Evolutionary conservation across 2,888 invertebrate genomes (phyloP), one percentile per base, ranked within the genome.

Genomic region (Drosophila nigritarsus): DNA sequence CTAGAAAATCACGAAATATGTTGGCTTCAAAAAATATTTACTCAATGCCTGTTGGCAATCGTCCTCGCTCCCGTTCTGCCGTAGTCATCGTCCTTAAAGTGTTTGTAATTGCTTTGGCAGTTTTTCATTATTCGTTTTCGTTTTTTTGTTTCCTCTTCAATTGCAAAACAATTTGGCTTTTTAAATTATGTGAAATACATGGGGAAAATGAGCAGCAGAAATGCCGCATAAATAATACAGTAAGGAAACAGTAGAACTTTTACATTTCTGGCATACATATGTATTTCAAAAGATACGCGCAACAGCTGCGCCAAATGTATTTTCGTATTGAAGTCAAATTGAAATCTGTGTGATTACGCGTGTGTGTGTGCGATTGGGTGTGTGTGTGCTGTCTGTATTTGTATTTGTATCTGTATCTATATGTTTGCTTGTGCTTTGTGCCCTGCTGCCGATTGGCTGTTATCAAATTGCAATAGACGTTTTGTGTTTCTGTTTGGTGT

Each of bases 391-490:
- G 58, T 54, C 66, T 54, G 65, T 81, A 66, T 55, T 51, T 70
- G 34, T 60, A 42, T 53, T 42, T 29, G n/a, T 38, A 7, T 42
- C 24, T 56, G 42, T 65, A 49, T 53, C 36, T 64, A 27, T 38
- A 11, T 56, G 32, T 54, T 61, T 61, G 51, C 49, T 36, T 49
- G 63, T 29, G 45, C 27, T 49, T 49, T 60, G 63, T 60, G 38
- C 61, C 30, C 64, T 66, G 67, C 60, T 62, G 69, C 53, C 75
- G 64, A 58, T 67, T 63, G 73, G 48, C 55, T 62, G 77, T 75
- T 89, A 89, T 91, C 89, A 89, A 91, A 91, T 86, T 83, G 82
- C 84, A 80, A 89, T 91, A 90, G 80, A 77, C 71, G 59, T 88
- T 78, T 54, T 54, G 36, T 27, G 20, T 34, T 32, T 34, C 4